Evolutionary conservation across 2,888 invertebrate genomes (phyloP).

Genomic region (Papilio protenor): DNA sequence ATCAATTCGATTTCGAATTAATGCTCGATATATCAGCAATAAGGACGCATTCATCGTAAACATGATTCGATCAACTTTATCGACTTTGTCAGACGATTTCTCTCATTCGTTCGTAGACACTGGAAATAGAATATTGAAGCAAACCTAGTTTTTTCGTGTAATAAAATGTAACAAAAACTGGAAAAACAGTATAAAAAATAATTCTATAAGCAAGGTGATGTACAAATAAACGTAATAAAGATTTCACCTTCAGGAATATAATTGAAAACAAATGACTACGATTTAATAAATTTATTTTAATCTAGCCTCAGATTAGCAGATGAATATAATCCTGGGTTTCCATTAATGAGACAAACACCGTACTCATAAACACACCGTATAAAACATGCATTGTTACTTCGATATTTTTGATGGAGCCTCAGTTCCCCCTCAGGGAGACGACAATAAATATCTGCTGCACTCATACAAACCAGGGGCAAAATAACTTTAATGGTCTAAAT

Average conservation of each 20-base stretch:
- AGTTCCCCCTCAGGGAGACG: too few species aligned
- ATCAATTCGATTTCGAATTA: slow-evolving; percentile 50
- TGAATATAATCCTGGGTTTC: too few species aligned
- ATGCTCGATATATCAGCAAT: slow-evolving; percentile 54
- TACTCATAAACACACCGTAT: too few species aligned
- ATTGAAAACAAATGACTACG: background rate
- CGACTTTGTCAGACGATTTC: too few species aligned
- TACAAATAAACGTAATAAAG: background rate
- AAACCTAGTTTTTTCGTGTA: background rate
- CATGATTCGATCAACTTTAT: slow-evolving; percentile 5
- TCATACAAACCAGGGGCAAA: background rate
- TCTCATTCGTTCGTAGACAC: background rate
- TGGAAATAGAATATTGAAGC: slow-evolving; percentile 2
- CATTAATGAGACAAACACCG: too few species aligned
- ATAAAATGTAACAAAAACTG: background rate
- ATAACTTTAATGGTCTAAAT: background rate
- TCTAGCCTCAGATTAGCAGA: too few species aligned
- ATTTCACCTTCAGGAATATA: background rate
- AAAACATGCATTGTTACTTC: too few species aligned
- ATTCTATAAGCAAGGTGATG: too few species aligned
- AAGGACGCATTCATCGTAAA: slow-evolving; percentile 44
- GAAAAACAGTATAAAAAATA: too few species aligned
- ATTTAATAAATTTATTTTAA: background rate
- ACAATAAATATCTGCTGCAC: too few species aligned
- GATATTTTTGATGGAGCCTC: too few species aligned